Conservation (phyloP, 2,888 invertebrate genomes). For the Torymus aiolomorphi region DNA sequence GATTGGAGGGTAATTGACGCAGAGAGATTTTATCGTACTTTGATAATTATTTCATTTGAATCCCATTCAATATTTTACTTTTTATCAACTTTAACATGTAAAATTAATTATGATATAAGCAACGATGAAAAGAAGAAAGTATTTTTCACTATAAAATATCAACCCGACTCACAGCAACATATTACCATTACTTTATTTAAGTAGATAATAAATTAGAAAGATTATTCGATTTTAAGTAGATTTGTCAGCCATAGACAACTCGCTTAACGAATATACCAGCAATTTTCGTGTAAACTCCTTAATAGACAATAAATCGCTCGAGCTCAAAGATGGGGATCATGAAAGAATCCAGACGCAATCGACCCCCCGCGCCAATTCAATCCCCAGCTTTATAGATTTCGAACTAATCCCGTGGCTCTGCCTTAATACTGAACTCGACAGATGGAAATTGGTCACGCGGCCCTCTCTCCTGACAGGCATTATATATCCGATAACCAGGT, state of each 20-base stretch:
- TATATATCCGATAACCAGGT: slow-evolving; percentile 41
- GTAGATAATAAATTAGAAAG: background rate
- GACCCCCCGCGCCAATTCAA: slow-evolving; percentile 22
- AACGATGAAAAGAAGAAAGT: too few species aligned
- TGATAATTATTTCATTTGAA: too few species aligned
- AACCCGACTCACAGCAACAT: too few species aligned
- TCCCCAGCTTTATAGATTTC: slow-evolving; percentile 37
- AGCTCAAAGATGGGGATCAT: background rate
- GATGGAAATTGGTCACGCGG: slow-evolving; percentile 47
- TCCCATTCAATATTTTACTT: too few species aligned
- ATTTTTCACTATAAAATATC: too few species aligned
- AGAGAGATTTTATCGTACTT: too few species aligned
- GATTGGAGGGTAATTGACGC: too few species aligned
- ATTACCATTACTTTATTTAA: too few species aligned
- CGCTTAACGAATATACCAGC: background rate
- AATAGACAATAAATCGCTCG: too few species aligned
- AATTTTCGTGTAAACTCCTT: background rate
- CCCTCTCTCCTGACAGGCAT: background rate
- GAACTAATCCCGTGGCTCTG: background rate
- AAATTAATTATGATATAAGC: too few species aligned
- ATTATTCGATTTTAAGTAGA: slow-evolving; percentile 17
- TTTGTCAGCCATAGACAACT: background rate
- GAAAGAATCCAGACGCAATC: slow-evolving; percentile 21
- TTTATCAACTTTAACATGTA: too few species aligned
- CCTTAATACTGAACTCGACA: slow-evolving; percentile 1